Evolutionary conservation across 2,113 vertebrate genomes (phyloP).

Genomic region (Shinisaurus crocodilurus): DNA sequence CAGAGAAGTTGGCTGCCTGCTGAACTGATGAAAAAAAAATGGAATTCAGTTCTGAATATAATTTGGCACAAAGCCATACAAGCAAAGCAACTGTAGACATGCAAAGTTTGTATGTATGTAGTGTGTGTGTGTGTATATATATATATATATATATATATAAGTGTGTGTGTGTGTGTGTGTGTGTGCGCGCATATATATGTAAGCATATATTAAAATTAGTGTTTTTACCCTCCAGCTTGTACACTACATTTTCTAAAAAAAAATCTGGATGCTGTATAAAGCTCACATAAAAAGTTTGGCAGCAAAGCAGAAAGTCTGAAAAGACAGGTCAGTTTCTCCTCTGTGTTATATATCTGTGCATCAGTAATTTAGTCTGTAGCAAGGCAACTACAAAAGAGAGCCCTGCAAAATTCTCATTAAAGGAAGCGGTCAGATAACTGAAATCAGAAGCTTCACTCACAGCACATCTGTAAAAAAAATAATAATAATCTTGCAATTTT

Average conservation of each 20-base stretch:
- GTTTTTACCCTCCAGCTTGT: neutral
- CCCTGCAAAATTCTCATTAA: neutral
- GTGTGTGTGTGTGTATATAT: no score
- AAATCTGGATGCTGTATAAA: neutral
- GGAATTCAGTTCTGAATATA: accelerated
- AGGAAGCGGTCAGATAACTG: neutral
- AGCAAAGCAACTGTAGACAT: neutral
- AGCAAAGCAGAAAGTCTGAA: neutral
- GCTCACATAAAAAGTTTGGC: neutral
- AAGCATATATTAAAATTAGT: neutral
- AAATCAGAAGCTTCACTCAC: conserved; percentile 32
- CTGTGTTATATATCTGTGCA: accelerated
- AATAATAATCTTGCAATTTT: conserved; percentile 16
- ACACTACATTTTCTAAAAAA: neutral
- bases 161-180: no score
- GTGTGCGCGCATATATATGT: no score
- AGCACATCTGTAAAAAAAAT: neutral
- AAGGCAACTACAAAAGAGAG: neutral
- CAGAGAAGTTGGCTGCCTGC: neutral
- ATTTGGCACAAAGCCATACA: neutral
- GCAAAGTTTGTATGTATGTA: neutral
- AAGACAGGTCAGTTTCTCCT: neutral
- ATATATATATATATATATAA: no score
- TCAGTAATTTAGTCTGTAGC: neutral
- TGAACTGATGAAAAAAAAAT: neutral